Conservation (phyloP, 2,113 vertebrate genomes). For the Oreotrochilus melanogaster region DNA sequence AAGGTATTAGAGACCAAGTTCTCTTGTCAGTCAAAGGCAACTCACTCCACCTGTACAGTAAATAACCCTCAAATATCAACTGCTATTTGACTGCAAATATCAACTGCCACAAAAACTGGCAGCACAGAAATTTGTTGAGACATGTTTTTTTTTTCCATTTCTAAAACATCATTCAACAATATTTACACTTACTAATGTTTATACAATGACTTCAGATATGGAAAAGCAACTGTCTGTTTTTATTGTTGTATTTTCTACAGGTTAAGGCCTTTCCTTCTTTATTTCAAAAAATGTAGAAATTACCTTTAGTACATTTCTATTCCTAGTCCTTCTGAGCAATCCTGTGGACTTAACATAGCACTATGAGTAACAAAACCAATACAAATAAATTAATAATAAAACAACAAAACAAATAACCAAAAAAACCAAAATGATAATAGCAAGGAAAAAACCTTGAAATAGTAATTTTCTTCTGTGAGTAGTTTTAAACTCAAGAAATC, state of each 20-base stretch:
- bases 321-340: background rate
- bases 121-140: fast-evolving
- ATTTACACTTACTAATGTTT: background rate
- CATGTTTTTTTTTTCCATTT: background rate
- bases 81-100: background rate
- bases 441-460: too few species aligned
- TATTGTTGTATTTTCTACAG: background rate
- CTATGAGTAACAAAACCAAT: background rate
- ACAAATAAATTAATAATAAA: too few species aligned
- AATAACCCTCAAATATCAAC: background rate
- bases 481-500: background rate
- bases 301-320: background rate
- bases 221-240: background rate
- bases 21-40: background rate
- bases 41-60: background rate
- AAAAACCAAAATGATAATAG: too few species aligned
- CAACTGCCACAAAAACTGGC: background rate
- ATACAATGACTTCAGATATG: background rate
- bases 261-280: background rate
- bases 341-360: background rate
- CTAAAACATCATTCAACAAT: background rate
- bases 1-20: background rate
- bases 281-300: background rate
- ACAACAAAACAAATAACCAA: too few species aligned
- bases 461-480: background rate